These are phyloP conservation scores for Gephyroberyx darwinii DNA, from an alignment of 2,797 vertebrate genomes.

Conservation along the genomic window DNA sequence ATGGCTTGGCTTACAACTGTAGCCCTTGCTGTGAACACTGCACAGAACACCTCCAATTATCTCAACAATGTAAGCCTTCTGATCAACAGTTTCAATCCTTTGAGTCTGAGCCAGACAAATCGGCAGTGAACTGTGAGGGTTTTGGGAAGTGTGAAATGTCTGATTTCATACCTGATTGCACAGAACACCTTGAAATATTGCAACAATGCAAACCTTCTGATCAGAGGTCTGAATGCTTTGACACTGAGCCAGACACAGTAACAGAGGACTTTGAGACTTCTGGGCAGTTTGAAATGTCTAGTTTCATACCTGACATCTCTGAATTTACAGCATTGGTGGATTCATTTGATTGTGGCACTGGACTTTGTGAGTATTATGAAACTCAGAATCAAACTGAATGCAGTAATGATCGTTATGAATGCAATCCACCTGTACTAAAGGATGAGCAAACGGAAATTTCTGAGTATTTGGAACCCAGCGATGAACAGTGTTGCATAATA, in stretches of 20 bases:
- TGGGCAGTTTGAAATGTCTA: constrained; percentile 52
- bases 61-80: constrained; percentile 65
- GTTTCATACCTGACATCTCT: constrained; percentile 20
- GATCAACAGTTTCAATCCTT: constrained; percentile 58
- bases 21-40: constrained; percentile 66
- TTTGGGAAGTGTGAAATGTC: constrained; percentile 51
- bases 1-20: constrained; percentile 63
- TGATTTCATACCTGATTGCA: constrained; percentile 38
- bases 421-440: constrained; percentile 20
- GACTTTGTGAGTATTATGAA: constrained; percentile 49
- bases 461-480: constrained; percentile 6
- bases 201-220: constrained; percentile 49
- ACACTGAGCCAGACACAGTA: constrained; percentile 66
- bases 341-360: constrained; percentile 33
- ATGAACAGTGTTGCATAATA: constrained; percentile 31
- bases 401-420: constrained; percentile 36
- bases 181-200: constrained; percentile 28
- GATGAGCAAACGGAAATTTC: constrained; percentile 35
- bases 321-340: constrained; percentile 40
- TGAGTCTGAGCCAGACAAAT: constrained; percentile 59
- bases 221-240: constrained; percentile 46
- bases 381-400: constrained; percentile 32
- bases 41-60: constrained; percentile 66
- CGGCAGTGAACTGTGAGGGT: constrained; percentile 50
- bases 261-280: constrained; percentile 54